Evolutionary conservation across 2,888 invertebrate species (phyloP).

Genomic region (Acanthacorydalis orientalis): DNA sequence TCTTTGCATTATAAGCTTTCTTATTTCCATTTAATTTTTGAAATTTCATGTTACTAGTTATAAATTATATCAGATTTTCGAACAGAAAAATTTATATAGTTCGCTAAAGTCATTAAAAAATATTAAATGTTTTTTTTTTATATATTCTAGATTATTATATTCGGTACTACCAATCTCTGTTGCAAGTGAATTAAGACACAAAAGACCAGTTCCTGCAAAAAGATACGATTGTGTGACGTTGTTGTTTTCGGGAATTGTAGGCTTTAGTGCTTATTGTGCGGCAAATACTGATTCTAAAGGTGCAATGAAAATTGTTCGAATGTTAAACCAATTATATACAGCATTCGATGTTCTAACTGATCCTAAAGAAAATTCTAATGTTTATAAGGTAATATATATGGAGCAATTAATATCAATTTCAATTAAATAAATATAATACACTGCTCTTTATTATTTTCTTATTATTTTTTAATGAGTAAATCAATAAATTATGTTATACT

Average conservation of each 20-base stretch:
- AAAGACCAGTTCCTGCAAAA: constrained; percentile 75
- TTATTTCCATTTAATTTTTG: no score
- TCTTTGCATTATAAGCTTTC: no score
- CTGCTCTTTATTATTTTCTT: no score
- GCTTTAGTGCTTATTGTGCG: constrained; percentile 81
- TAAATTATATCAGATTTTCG: no score
- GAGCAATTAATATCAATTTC: no score
- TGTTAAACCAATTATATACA: constrained; percentile 86
- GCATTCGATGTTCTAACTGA: constrained; percentile 88
- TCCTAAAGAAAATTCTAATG: constrained; percentile 80
- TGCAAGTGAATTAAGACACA: constrained; percentile 85
- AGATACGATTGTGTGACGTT: constrained; percentile 83
- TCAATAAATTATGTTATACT: not conserved
- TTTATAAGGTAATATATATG: constrained; percentile 70
- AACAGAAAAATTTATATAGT: no score
- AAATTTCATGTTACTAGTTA: no score
- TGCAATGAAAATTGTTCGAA: constrained; percentile 90
- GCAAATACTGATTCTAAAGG: constrained; percentile 79
- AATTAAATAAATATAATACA: no score
- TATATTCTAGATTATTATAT: constrained; percentile 59
- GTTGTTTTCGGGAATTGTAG: constrained; percentile 86
- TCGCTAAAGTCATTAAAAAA: no score
- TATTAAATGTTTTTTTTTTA: constrained; percentile 6
- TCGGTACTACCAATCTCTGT: constrained; percentile 88
- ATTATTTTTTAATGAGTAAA: not conserved